Evolutionary conservation across 2,888 invertebrate species (phyloP).

Genomic region (Caprella mutica): DNA sequence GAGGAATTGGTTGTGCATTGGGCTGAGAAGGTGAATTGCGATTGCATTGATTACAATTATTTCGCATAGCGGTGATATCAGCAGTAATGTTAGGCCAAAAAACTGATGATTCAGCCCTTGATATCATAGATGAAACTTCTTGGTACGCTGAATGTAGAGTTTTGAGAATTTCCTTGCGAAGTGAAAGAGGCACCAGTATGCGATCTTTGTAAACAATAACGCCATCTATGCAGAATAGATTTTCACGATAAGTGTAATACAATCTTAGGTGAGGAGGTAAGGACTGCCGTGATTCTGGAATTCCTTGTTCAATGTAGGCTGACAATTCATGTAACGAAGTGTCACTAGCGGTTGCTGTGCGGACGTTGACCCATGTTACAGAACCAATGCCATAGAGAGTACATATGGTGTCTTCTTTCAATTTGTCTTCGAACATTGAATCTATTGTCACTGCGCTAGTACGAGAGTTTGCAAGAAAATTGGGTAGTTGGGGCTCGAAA

Average conservation of each 20-base stretch:
- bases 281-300: background rate
- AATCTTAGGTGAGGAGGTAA: background rate
- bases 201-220: background rate
- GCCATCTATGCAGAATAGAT: background rate
- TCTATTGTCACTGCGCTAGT: background rate
- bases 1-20: background rate
- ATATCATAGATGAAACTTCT: constrained; percentile 6
- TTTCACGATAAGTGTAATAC: background rate
- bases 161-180: background rate
- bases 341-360: background rate
- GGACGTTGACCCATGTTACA: background rate
- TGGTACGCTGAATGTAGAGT: background rate
- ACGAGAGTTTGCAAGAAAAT: background rate
- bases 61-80: background rate
- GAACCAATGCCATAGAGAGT: no score
- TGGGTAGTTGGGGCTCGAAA: background rate
- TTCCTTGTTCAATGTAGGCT: background rate
- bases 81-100: background rate
- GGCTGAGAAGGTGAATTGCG: background rate
- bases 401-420: no score
- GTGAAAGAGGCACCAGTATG: background rate
- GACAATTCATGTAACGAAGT: background rate
- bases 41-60: background rate
- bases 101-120: constrained; percentile 1
- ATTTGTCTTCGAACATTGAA: no score